phyloP scores from a whole-genome alignment of 2,113 vertebrate genomes.

The Oryzias woworae region DNA sequence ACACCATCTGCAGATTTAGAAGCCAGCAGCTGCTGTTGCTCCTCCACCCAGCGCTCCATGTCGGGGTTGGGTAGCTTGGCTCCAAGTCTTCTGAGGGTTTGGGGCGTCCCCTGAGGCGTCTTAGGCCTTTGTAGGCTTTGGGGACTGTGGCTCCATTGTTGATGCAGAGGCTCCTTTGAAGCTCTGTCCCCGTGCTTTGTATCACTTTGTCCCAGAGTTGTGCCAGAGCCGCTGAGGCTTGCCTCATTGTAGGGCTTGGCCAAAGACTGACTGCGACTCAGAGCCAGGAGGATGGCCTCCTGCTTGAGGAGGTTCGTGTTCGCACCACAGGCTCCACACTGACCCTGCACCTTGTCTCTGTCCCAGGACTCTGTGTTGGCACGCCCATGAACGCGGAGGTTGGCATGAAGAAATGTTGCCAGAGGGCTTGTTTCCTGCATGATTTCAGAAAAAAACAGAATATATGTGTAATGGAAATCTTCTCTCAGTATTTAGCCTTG shows the following conservation, averaged over 20 bases:
- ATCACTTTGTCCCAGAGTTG: slow-evolving; percentile 43
- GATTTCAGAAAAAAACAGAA: background rate
- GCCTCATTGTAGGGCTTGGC: slow-evolving; percentile 51
- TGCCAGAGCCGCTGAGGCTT: slow-evolving; percentile 24
- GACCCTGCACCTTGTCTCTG: slow-evolving; percentile 85
- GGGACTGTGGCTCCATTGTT: slow-evolving; percentile 42
- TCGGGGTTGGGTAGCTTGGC: slow-evolving; percentile 83
- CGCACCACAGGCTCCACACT: slow-evolving; percentile 87
- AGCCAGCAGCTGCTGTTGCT: slow-evolving; percentile 86
- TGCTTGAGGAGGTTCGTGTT: slow-evolving; percentile 92
- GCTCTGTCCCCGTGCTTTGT: slow-evolving; percentile 44
- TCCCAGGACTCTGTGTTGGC: slow-evolving; percentile 83
- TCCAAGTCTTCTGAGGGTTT: slow-evolving; percentile 70
- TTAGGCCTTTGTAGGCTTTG: slow-evolving; percentile 67
- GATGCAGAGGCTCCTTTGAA: slow-evolving; percentile 38
- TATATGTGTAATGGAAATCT: background rate
- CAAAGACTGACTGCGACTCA: slow-evolving; percentile 72
- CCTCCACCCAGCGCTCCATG: slow-evolving; percentile 84
- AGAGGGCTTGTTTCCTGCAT: slow-evolving; percentile 58
- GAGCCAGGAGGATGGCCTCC: slow-evolving; percentile 91
- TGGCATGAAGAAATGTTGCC: slow-evolving; percentile 83
- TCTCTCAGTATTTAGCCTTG: too few relatives aligned
- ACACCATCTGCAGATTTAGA: slow-evolving; percentile 81
- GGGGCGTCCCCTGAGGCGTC: slow-evolving; percentile 73
- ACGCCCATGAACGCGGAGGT: slow-evolving; percentile 85